Evolutionary conservation across 2,113 vertebrate species (phyloP).

Genomic region (Neolamprologus caudopunctatus): DNA sequence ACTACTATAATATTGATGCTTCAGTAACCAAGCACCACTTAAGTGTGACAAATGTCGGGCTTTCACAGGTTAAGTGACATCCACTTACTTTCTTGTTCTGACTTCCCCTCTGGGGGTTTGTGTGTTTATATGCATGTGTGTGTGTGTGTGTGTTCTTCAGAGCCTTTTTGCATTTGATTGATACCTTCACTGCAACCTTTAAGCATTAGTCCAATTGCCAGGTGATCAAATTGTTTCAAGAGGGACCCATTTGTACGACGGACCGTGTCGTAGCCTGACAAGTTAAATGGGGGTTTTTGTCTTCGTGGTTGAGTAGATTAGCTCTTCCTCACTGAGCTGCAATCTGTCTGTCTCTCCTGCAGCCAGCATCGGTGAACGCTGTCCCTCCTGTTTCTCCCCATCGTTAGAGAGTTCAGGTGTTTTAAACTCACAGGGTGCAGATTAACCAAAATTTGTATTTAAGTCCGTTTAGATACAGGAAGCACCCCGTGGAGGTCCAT

Average conservation of each 20-base stretch:
- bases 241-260: slow-evolving; percentile 36
- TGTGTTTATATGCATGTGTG: background rate
- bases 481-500: background rate
- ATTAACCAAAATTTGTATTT: background rate
- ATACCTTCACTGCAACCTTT: slow-evolving; percentile 29
- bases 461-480: background rate
- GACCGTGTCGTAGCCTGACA: slow-evolving; percentile 32
- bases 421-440: background rate
- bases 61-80: slow-evolving; percentile 1
- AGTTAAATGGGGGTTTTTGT: slow-evolving; percentile 52
- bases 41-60: slow-evolving; percentile 11
- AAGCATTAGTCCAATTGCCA: background rate
- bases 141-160: background rate
- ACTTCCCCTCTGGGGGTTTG: background rate
- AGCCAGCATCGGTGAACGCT: background rate
- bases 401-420: background rate
- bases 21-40: background rate
- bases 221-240: slow-evolving; percentile 5
- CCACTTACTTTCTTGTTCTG: background rate
- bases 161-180: slow-evolving; percentile 30
- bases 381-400: background rate
- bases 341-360: background rate
- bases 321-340: background rate
- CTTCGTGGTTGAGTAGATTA: slow-evolving; percentile 14
- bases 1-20: background rate